Evolutionary conservation across 2,888 invertebrate genomes (phyloP).

Genomic region (Gastrophysa polygoni): DNA sequence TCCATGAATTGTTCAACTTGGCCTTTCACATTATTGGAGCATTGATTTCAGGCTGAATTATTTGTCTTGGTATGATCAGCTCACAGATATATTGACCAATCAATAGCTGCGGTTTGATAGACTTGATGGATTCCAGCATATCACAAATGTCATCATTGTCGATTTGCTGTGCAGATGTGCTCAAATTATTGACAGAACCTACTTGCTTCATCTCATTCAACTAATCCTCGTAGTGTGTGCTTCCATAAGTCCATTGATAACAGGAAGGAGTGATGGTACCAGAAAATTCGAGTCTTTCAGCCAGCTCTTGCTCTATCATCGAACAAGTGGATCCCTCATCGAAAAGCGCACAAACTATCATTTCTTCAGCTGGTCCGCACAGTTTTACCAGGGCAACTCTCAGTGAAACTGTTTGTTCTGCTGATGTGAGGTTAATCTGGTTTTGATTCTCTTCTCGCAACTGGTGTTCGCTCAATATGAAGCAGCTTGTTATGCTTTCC

Average conservation of each 20-base stretch:
- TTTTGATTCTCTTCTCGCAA: too few species aligned
- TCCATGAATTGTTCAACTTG: neutral
- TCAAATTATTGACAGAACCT: neutral
- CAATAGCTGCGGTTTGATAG: neutral
- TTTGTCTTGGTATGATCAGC: neutral
- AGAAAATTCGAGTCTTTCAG: neutral
- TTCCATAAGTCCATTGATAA: neutral
- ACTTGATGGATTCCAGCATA: neutral
- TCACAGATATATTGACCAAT: neutral
- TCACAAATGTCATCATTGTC: too few species aligned
- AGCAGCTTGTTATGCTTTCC: neutral
- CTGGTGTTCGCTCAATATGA: neutral
- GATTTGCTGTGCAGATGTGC: too few species aligned
- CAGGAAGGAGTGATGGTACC: neutral
- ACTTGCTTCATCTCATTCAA: neutral
- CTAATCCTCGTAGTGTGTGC: neutral
- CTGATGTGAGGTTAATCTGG: too few species aligned
- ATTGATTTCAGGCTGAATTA: neutral
- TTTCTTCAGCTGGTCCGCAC: neutral
- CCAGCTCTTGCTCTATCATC: neutral
- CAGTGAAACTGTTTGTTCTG: too few species aligned
- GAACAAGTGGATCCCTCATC: constrained; percentile 6
- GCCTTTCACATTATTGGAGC: neutral
- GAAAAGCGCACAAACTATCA: neutral
- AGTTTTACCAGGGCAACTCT: neutral